phyloP scores from a whole-genome alignment of 1,140 invertebrate genomes.

The Chelonus insularis region DNA sequence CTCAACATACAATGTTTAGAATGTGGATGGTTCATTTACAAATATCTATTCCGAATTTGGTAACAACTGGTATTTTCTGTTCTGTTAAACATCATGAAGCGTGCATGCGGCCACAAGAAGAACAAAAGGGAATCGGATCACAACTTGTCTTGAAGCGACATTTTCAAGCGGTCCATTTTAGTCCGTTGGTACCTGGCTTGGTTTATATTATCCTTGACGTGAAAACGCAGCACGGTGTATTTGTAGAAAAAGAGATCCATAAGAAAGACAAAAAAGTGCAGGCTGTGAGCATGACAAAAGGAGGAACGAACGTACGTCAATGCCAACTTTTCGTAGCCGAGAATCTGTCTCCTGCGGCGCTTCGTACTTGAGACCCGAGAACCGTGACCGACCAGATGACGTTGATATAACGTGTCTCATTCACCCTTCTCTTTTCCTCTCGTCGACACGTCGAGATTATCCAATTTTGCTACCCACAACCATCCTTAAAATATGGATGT shows the following conservation, averaged over 20 bases:
- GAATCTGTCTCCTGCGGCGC: slow-evolving; percentile 28
- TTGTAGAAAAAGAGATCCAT: background rate
- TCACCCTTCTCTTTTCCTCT: background rate
- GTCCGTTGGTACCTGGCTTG: background rate
- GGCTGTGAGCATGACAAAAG: slow-evolving; percentile 39
- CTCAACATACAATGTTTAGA: too few relatives aligned
- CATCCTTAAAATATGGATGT: background rate
- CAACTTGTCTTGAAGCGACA: background rate
- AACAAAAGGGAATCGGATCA: slow-evolving; percentile 5
- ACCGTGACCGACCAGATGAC: slow-evolving; percentile 31
- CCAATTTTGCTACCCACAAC: slow-evolving; percentile 12
- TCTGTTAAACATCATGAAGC: too few relatives aligned
- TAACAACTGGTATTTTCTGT: too few relatives aligned
- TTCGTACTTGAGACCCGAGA: slow-evolving; percentile 19
- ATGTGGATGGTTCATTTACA: too few relatives aligned
- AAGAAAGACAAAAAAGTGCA: slow-evolving; percentile 17
- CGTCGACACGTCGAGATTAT: slow-evolving; percentile 21
- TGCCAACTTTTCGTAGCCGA: slow-evolving; percentile 1
- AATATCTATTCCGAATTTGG: too few relatives aligned
- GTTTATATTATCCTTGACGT: background rate
- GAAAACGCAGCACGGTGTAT: background rate
- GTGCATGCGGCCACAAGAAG: too few relatives aligned
- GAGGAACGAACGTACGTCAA: slow-evolving; percentile 29
- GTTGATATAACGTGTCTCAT: slow-evolving; percentile 33
- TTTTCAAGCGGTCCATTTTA: slow-evolving; percentile 4